Evolutionary conservation across 2,888 invertebrate species (phyloP), one percentile per base, ranked within the genome.

Genomic region (Chymomyza fuscimana): DNA sequence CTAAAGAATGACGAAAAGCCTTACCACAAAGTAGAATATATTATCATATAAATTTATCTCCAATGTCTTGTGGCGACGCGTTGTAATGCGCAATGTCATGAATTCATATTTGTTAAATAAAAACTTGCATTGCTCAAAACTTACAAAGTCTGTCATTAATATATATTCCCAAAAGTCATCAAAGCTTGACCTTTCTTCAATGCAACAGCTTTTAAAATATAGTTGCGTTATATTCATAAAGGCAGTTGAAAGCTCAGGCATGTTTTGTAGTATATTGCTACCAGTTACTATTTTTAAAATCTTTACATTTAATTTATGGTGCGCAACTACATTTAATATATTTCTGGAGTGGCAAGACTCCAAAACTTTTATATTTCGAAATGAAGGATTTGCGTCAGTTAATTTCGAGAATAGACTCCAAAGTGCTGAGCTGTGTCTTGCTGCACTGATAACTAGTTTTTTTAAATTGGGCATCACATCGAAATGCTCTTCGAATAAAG

Each of bases 121-220:
- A 69, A 81, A 78, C 4, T 54, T 5, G 46, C 80, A 80, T 29
- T 80, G 72, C n/a, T 80, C 80, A 59, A 80, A 72, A 29, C 80
- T 80, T 10, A 80, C 7, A 5, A 80, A 1, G 3, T 78, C 72
- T 1, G 80, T 63, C 9, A 62, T 67, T 7, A 16, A 12, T 51
- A 77, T 74, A 15, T 63, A 71, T 1, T 61, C 6, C 62, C 81
- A 46, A 12, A 80, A 25, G 10, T 12, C 59, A 7, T 76, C 62
- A 4, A 80, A 60, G 29, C 40, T 59, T 5, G 15, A 5, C 5
- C 10, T 54, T 16, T 68, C 51, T 10, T 36, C 9, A 9, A 78
- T 71, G 10, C 16, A 64, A 40, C 80, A 80, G 25, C 29, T 58
- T 52, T 80, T 80, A 7, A 80, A 80, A 63, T 62, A 80, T 22